phyloP scores from a whole-genome alignment of 2,113 vertebrate genomes.

The Hiodon alosoides region DNA sequence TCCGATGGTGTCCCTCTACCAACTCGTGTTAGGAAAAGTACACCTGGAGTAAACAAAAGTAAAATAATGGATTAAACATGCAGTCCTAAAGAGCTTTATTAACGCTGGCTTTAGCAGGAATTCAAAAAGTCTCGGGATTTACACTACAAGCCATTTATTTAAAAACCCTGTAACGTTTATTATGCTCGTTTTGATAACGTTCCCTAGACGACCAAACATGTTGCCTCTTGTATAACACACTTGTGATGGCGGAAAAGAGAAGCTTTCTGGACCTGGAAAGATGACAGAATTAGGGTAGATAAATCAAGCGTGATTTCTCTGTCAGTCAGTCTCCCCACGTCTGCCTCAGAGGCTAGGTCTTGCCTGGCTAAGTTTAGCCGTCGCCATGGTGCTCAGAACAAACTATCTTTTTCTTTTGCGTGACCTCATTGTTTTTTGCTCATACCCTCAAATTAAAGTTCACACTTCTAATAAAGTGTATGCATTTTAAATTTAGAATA shows the following conservation, averaged over 20 bases:
- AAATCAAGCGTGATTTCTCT: background rate
- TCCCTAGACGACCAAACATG: background rate
- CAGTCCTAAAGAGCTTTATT: too few species aligned
- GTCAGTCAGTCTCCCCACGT: background rate
- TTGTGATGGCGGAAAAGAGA: too few species aligned
- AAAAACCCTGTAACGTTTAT: background rate
- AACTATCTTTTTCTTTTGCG: background rate
- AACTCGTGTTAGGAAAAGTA: too few species aligned
- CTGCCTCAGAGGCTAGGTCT: background rate
- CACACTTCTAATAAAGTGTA: conserved; percentile 1
- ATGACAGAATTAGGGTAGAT: background rate
- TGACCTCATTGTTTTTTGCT: background rate
- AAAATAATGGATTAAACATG: too few species aligned
- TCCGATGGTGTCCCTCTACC: too few species aligned
- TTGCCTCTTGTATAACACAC: too few species aligned
- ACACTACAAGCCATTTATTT: too few species aligned
- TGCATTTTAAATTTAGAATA: background rate
- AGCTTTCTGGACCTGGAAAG: background rate
- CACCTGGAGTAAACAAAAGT: too few species aligned
- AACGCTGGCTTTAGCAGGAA: too few species aligned
- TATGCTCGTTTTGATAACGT: background rate
- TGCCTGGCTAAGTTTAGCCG: background rate
- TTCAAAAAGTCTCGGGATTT: too few species aligned
- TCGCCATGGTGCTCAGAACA: background rate
- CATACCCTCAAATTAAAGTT: background rate